phyloP scores from a whole-genome alignment of 2,888 invertebrate species.

The Apomyelois bistriatella region DNA sequence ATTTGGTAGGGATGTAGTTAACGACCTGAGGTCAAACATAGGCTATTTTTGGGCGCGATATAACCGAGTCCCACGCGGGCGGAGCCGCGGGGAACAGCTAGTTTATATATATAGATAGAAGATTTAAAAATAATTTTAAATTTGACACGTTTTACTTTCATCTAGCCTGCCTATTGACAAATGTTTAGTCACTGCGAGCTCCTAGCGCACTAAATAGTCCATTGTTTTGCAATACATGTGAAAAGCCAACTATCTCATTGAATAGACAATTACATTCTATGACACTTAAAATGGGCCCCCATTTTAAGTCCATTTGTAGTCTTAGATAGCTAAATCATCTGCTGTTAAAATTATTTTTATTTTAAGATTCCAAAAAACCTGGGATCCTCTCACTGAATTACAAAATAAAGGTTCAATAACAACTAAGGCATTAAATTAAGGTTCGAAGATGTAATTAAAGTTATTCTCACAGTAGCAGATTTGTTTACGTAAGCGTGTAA shows the following conservation, averaged over 20 bases:
- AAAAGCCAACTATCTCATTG: constrained; percentile 58
- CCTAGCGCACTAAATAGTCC: constrained; percentile 55
- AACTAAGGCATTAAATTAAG: constrained; percentile 48
- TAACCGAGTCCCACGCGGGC: too few species aligned
- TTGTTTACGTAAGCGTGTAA: constrained; percentile 59
- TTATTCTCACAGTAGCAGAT: constrained; percentile 60
- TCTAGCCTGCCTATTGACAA: constrained; percentile 13
- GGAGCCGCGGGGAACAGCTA: too few species aligned
- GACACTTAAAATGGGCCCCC: constrained; percentile 33
- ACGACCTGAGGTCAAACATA: too few species aligned
- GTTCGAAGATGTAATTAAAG: constrained; percentile 58
- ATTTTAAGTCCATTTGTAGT: too few species aligned
- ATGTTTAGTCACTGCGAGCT: constrained; percentile 25
- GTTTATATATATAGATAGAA: too few species aligned
- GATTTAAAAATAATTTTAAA: too few species aligned
- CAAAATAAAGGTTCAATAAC: constrained; percentile 59
- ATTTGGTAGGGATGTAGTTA: too few species aligned
- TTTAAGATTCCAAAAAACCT: too few species aligned
- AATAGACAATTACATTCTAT: constrained; percentile 54
- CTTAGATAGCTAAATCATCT: neutral
- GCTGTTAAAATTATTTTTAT: too few species aligned
- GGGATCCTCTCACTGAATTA: constrained; percentile 37
- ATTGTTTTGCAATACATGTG: constrained; percentile 65
- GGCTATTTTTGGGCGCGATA: too few species aligned
- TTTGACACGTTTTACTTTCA: constrained; percentile 8